These are phyloP conservation scores for Sylvilagus bachmani DNA, from an alignment of 2,113 vertebrate species.

Conservation along the genomic window DNA sequence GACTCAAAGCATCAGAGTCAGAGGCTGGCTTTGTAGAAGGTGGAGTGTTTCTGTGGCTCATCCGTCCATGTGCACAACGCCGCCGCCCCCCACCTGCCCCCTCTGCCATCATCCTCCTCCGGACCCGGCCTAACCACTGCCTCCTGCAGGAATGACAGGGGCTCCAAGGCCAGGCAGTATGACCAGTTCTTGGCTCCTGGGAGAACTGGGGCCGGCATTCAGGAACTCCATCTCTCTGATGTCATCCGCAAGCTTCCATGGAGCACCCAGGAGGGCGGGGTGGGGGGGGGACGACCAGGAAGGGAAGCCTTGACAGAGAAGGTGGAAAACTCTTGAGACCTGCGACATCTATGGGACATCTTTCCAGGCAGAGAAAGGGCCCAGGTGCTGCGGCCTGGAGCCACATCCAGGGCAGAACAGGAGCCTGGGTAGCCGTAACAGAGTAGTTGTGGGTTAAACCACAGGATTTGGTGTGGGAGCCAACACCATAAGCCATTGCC, in stretches of 20 bases:
- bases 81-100: no score
- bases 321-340: slow-evolving; percentile 7
- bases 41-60: slow-evolving; percentile 14
- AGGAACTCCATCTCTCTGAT: not conserved
- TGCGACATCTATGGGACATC: not conserved
- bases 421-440: not conserved
- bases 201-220: slow-evolving; percentile 16
- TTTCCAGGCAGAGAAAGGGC: not conserved
- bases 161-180: not conserved
- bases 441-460: not conserved
- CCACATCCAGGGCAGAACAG: not conserved
- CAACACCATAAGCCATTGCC: not conserved
- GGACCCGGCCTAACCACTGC: not conserved
- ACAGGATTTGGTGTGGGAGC: not conserved
- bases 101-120: not conserved
- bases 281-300: not conserved
- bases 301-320: not conserved
- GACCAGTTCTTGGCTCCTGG: not conserved
- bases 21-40: not conserved
- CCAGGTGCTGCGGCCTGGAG: not conserved
- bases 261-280: not conserved
- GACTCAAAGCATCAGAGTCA: slow-evolving; percentile 5
- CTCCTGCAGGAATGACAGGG: not conserved
- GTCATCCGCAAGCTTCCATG: not conserved
- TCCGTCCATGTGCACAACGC: not conserved